A percentile compares a stretch with the other conserved stretches of the same genome.
These are phyloP conservation scores for Stercorarius parasiticus DNA, from an alignment of 2,113 vertebrate species.

Conservation along the genomic window DNA sequence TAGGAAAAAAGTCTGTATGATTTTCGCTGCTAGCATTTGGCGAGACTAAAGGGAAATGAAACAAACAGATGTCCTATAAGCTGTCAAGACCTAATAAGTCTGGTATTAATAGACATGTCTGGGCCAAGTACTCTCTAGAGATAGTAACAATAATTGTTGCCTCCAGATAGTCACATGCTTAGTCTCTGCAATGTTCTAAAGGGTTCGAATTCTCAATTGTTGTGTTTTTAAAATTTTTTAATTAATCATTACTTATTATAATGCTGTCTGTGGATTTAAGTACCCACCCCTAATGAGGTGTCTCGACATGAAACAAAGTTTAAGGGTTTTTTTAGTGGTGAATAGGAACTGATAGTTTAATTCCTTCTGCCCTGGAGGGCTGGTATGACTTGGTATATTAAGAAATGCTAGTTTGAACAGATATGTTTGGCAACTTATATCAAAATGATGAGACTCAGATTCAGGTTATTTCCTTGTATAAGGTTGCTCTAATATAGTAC, in stretches of 20 bases:
- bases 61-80: constrained; percentile 53
- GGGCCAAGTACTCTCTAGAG: constrained; percentile 64
- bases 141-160: constrained; percentile 66
- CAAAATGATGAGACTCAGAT: background rate
- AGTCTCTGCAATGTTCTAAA: constrained; percentile 29
- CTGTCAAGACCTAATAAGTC: constrained; percentile 73
- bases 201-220: constrained; percentile 26
- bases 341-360: constrained; percentile 11
- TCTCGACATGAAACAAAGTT: constrained; percentile 8
- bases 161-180: constrained; percentile 45
- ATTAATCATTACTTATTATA: constrained; percentile 15
- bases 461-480: background rate
- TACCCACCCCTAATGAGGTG: background rate
- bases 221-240: background rate
- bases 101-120: constrained; percentile 73
- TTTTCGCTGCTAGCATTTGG: constrained; percentile 59
- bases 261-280: background rate
- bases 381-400: background rate
- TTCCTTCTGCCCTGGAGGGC: background rate
- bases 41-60: constrained; percentile 47
- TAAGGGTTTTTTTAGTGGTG: background rate
- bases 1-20: background rate
- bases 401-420: constrained; percentile 13
- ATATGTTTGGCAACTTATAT: background rate
- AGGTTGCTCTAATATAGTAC: background rate